A percentile compares a stretch with the other conserved stretches of the same genome.
These are phyloP conservation scores for Amblyjoppa proteus DNA, from an alignment of 2,888 invertebrate genomes.

Conservation along the genomic window DNA sequence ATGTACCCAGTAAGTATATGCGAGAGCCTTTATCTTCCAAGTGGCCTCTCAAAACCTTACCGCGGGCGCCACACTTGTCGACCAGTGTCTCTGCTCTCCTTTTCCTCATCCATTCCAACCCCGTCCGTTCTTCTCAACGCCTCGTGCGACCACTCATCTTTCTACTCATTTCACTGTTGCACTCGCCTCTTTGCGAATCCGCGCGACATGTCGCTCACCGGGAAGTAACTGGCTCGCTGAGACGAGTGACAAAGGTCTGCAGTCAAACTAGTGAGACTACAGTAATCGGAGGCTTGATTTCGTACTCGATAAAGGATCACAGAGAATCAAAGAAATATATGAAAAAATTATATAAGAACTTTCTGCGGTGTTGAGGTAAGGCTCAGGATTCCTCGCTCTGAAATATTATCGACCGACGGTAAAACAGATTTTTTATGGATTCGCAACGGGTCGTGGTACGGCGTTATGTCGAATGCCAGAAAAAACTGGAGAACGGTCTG, in stretches of 20 bases:
- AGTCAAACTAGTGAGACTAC: neutral
- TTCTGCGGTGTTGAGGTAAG: too few species aligned
- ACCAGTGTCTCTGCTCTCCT: slow-evolving; percentile 60
- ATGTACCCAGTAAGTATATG: slow-evolving; percentile 81
- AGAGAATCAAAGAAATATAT: neutral
- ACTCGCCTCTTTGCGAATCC: slow-evolving; percentile 16
- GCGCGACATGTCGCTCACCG: slow-evolving; percentile 6
- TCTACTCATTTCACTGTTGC: slow-evolving; percentile 33
- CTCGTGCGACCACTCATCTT: neutral
- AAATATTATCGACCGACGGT: too few species aligned
- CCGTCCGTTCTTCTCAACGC: neutral
- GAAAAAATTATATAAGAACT: too few species aligned
- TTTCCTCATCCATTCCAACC: slow-evolving; percentile 11
- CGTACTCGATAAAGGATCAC: neutral
- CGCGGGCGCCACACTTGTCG: slow-evolving; percentile 81
- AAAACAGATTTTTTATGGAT: neutral
- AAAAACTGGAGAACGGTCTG: neutral
- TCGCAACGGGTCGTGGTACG: neutral
- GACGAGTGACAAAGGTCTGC: neutral
- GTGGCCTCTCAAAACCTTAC: slow-evolving; percentile 80
- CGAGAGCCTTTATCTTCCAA: slow-evolving; percentile 80
- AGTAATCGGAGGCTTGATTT: neutral
- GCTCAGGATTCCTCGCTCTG: too few species aligned
- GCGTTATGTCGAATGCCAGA: neutral
- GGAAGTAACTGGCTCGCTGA: neutral